Evolutionary conservation across 2,888 invertebrate species (phyloP).

Genomic region (Cheilosia grossa): DNA sequence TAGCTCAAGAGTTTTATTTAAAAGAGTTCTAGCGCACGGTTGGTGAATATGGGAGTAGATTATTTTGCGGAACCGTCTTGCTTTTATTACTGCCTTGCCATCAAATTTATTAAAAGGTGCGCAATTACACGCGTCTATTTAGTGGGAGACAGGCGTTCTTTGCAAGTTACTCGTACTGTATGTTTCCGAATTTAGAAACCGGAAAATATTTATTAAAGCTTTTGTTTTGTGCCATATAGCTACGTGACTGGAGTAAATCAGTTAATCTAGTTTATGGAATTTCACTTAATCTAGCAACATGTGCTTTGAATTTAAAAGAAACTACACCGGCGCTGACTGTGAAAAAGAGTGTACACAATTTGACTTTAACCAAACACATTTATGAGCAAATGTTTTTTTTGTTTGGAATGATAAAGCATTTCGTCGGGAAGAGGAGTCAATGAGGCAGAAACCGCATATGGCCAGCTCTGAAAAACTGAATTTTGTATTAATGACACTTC

Average conservation of each 20-base stretch:
- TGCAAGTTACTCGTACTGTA: slow-evolving; percentile 9
- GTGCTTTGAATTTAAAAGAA: slow-evolving; percentile 26
- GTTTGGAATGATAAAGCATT: too few species aligned
- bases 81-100: slow-evolving; percentile 24
- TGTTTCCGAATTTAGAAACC: slow-evolving; percentile 52
- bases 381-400: too few species aligned
- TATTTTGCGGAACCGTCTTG: slow-evolving; percentile 45
- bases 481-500: too few species aligned
- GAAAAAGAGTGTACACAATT: too few species aligned
- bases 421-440: too few species aligned
- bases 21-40: slow-evolving; percentile 53
- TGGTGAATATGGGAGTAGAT: slow-evolving; percentile 45
- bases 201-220: slow-evolving; percentile 51
- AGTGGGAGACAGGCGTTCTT: slow-evolving; percentile 33
- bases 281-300: slow-evolving; percentile 24
- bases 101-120: slow-evolving; percentile 31
- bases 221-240: slow-evolving; percentile 18
- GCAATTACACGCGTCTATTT: slow-evolving; percentile 29
- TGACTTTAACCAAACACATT: too few species aligned
- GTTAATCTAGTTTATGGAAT: slow-evolving; percentile 35
- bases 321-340: neutral
- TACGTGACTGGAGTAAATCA: slow-evolving; percentile 52
- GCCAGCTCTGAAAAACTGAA: too few species aligned
- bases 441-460: too few species aligned
- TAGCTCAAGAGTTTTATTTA: slow-evolving; percentile 39